Percentiles rank a stretch among this genome's conserved stretches.
phyloP scores from a whole-genome alignment of 2,888 invertebrate species.

The Trachelus stipa region DNA sequence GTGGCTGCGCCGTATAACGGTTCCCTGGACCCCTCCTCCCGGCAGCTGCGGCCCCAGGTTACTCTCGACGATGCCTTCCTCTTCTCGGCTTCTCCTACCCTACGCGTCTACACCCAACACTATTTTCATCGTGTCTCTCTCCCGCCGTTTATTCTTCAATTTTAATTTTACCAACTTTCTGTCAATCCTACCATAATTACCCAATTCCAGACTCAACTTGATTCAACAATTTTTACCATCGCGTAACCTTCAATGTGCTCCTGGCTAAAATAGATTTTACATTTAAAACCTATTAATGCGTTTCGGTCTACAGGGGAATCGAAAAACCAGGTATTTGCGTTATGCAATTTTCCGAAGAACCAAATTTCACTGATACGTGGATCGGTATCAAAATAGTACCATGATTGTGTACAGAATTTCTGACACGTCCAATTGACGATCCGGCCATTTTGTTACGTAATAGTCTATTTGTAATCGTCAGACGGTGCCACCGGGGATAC shows the following conservation, averaged over 20 bases:
- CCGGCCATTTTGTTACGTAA: neutral
- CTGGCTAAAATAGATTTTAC: no score
- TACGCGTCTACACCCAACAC: neutral
- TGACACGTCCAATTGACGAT: neutral
- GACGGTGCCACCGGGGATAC: neutral
- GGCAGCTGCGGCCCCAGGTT: neutral
- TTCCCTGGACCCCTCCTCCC: constrained; percentile 39
- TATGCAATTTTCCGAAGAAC: neutral
- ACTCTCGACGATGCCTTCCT: neutral
- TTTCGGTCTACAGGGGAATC: neutral
- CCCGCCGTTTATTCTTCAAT: no score
- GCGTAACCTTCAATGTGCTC: no score
- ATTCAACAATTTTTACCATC: no score
- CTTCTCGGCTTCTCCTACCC: no score
- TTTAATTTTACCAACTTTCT: no score
- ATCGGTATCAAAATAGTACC: no score
- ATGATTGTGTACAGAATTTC: no score
- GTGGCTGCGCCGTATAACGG: constrained; percentile 55
- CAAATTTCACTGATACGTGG: no score
- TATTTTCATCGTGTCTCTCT: neutral
- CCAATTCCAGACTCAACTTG: no score
- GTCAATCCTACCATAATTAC: no score
- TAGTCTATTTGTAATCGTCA: neutral
- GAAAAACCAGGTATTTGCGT: neutral
- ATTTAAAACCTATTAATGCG: no score